Conservation (phyloP, 2,888 invertebrate species). For the Melipona beecheii region DNA sequence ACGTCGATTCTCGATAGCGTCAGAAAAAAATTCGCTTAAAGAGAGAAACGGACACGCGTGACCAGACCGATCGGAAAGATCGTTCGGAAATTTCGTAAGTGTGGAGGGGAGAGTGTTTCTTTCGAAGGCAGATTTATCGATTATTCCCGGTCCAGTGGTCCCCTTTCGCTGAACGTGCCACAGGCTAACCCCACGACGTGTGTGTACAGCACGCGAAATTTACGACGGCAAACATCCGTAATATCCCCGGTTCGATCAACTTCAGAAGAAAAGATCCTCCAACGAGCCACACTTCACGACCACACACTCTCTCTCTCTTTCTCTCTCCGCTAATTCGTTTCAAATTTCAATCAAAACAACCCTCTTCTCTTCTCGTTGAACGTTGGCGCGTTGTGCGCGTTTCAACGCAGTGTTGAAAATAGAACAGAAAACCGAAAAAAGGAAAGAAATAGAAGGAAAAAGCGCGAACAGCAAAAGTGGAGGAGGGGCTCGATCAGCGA, state of each 20-base stretch:
- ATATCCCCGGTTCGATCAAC: conserved; percentile 27
- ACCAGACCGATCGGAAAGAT: conserved; percentile 51
- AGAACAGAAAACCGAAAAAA: not conserved
- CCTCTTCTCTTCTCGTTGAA: not conserved
- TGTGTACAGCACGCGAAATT: conserved; percentile 61
- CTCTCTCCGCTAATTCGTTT: not conserved
- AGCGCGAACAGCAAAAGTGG: not conserved
- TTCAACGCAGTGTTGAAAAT: not conserved
- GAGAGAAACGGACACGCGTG: conserved; percentile 28
- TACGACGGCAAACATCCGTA: conserved; percentile 65
- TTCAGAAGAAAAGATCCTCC: conserved; percentile 19
- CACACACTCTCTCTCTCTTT: not conserved
- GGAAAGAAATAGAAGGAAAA: not conserved
- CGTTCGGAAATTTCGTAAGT: conserved; percentile 38
- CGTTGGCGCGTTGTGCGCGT: not conserved
- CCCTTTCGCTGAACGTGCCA: conserved; percentile 72
- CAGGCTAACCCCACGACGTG: conserved; percentile 50
- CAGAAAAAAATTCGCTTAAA: not conserved
- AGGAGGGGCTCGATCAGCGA: conserved; percentile 9
- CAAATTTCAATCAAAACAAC: conserved; percentile 28
- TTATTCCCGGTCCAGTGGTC: conserved; percentile 80
- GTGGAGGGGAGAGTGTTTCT: conserved; percentile 47
- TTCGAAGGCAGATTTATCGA: conserved; percentile 79
- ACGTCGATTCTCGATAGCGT: too few species aligned
- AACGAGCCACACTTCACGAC: not conserved